Conservation (phyloP, 1,140 invertebrate species). For the Lutraria rhynchaena region DNA sequence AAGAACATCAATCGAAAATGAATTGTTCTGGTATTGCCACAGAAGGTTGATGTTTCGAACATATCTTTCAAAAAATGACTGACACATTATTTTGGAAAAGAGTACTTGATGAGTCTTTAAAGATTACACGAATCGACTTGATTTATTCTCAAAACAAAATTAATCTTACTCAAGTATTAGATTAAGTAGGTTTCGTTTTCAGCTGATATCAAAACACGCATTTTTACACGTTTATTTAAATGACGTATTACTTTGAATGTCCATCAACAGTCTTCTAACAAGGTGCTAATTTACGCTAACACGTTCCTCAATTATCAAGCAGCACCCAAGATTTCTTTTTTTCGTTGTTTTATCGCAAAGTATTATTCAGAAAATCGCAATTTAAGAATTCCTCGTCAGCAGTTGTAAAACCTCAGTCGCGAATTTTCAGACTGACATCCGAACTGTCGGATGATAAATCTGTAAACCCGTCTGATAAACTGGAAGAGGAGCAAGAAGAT, state of each 20-base stretch:
- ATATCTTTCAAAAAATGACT: too few relatives aligned
- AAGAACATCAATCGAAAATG: too few relatives aligned
- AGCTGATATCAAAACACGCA: neutral
- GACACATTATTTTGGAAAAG: too few relatives aligned
- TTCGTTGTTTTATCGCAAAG: neutral
- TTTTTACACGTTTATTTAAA: conserved; percentile 15
- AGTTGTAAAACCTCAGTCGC: conserved; percentile 32
- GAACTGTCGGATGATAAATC: conserved; percentile 45
- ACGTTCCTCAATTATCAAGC: conserved; percentile 40
- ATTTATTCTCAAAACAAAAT: too few relatives aligned
- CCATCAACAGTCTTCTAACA: conserved; percentile 36
- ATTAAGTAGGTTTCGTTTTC: too few relatives aligned
- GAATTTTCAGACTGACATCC: conserved; percentile 38
- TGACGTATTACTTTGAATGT: neutral
- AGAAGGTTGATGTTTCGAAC: too few relatives aligned
- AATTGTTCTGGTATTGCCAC: too few relatives aligned
- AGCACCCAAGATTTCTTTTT: conserved; percentile 32
- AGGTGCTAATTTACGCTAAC: conserved; percentile 40
- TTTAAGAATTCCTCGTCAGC: neutral
- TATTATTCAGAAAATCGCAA: too few relatives aligned
- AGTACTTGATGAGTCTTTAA: too few relatives aligned
- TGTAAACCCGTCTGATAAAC: conserved; percentile 42
- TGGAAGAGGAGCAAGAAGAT: conserved; percentile 27
- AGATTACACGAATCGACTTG: too few relatives aligned
- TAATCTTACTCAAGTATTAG: too few relatives aligned